phyloP scores from a whole-genome alignment of 2,797 vertebrate genomes.

The Geotrypetes seraphini region DNA sequence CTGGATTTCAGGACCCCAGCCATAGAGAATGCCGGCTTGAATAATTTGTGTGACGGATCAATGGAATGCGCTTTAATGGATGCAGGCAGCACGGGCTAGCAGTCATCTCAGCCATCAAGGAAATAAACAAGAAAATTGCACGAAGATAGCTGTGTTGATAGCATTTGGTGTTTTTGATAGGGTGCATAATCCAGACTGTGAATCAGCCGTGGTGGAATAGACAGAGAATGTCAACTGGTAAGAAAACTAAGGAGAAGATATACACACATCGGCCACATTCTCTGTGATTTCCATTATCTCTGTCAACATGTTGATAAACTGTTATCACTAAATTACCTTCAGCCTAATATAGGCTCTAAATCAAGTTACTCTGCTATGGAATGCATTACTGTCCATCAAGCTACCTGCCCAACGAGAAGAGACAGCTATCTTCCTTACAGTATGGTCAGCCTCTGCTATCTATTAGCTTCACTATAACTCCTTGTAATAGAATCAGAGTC shows the following conservation, averaged over 20 bases:
- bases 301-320: constrained; percentile 61
- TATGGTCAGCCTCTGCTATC: constrained; percentile 49
- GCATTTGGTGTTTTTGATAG: not conserved
- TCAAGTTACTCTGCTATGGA: constrained; percentile 58
- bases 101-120: not conserved
- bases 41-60: too few species aligned
- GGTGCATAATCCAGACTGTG: accelerated
- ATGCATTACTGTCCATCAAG: constrained; percentile 77
- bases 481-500: constrained; percentile 27
- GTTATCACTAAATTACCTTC: constrained; percentile 77
- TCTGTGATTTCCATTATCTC: constrained; percentile 58
- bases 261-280: not conserved
- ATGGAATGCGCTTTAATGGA: too few species aligned
- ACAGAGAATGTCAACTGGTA: not conserved
- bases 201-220: not conserved
- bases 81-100: not conserved
- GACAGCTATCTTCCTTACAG: constrained; percentile 60
- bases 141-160: accelerated
- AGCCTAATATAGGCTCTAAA: constrained; percentile 62
- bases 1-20: too few species aligned
- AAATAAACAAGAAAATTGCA: not conserved
- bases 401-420: constrained; percentile 53
- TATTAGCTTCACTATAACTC: constrained; percentile 37
- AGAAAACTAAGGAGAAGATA: constrained; percentile 2
- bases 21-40: too few species aligned